Conservation (phyloP, 2,113 vertebrate genomes). For the Megaceryle maxima region DNA sequence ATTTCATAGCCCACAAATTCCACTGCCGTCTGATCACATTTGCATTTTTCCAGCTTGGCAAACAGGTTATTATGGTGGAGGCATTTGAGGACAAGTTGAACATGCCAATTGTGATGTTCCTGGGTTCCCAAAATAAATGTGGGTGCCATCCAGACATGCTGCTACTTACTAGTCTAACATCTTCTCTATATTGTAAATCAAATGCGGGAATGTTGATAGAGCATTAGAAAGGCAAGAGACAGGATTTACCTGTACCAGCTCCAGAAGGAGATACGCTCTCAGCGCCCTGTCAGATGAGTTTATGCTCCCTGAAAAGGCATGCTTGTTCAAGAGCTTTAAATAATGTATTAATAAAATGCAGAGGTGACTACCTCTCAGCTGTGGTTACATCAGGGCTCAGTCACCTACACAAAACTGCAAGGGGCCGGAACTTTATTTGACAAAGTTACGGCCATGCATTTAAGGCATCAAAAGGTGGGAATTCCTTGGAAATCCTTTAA, state of each 20-base stretch:
- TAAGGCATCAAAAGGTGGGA: neutral
- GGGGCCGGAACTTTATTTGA: neutral
- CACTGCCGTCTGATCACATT: constrained; percentile 54
- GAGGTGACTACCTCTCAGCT: neutral
- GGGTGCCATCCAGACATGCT: constrained; percentile 60
- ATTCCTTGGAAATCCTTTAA: neutral
- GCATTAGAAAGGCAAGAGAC: constrained; percentile 42
- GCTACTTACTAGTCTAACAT: constrained; percentile 47
- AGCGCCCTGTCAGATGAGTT: neutral
- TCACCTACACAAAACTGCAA: neutral
- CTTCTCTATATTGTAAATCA: constrained; percentile 47
- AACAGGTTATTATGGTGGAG: constrained; percentile 63
- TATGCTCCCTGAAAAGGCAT: constrained; percentile 14
- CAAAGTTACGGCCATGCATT: neutral
- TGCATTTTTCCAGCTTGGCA: constrained; percentile 62
- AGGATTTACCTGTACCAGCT: constrained; percentile 55
- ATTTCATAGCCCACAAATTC: constrained; percentile 60
- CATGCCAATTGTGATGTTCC: constrained; percentile 38
- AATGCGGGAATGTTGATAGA: constrained; percentile 57
- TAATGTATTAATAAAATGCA: constrained; percentile 33
- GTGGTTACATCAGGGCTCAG: neutral
- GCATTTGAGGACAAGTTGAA: constrained; percentile 63
- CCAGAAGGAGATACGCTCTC: neutral
- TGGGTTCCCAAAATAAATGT: constrained; percentile 60
- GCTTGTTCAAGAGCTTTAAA: constrained; percentile 46